Percentiles rank a stretch among this genome's conserved stretches.
Evolutionary conservation across 2,888 invertebrate genomes (phyloP).

Genomic region (Entomobrya proxima): DNA sequence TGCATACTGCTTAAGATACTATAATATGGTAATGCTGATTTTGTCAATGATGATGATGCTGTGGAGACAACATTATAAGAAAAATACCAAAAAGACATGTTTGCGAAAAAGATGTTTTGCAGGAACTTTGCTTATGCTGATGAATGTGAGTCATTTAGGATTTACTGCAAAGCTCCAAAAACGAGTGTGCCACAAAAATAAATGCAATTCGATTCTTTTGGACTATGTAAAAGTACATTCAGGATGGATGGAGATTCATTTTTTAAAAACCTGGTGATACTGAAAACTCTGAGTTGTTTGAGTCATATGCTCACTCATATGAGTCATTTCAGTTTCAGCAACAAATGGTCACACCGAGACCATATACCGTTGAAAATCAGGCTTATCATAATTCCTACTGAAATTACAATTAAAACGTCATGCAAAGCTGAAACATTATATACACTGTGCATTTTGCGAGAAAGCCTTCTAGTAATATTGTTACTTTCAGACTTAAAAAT

Average conservation of each 20-base stretch:
- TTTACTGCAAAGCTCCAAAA: neutral
- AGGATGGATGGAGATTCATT: neutral
- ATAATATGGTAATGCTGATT: too few relatives aligned
- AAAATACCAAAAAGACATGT: neutral
- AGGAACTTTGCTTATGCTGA: slow-evolving; percentile 4
- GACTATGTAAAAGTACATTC: neutral
- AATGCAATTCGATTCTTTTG: neutral
- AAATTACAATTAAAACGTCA: slow-evolving; percentile 28
- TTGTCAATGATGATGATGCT: neutral
- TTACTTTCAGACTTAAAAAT: too few relatives aligned
- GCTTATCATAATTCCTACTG: slow-evolving; percentile 32
- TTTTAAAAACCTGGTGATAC: slow-evolving; percentile 6
- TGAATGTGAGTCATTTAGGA: slow-evolving; percentile 47
- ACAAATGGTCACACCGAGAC: slow-evolving; percentile 21
- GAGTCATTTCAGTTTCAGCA: slow-evolving; percentile 10
- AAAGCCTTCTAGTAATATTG: neutral
- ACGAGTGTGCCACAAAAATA: neutral
- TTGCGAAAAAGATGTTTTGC: neutral
- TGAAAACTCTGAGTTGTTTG: slow-evolving; percentile 15
- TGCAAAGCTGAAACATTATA: neutral
- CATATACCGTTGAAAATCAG: slow-evolving; percentile 25
- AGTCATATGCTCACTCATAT: neutral
- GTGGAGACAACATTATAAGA: neutral
- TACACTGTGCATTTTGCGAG: neutral
- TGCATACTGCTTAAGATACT: neutral